phyloP scores from a whole-genome alignment of 64 coral and sea anemone genomes.

The Montipora cactus region DNA sequence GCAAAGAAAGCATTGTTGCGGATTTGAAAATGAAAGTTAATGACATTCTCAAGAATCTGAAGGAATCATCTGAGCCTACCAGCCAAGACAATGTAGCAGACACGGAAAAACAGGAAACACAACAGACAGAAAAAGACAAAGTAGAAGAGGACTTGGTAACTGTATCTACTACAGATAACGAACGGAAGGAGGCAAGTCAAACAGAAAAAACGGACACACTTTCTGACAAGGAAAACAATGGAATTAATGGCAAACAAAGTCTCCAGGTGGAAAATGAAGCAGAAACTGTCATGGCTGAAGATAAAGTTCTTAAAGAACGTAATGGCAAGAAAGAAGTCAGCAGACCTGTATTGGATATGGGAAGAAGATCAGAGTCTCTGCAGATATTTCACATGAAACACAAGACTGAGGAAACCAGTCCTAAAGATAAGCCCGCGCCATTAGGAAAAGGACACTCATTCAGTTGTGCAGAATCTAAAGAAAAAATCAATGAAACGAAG shows the following conservation, averaged over 20 bases:
- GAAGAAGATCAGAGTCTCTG: conserved; percentile 20
- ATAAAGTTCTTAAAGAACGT: conserved; percentile 3
- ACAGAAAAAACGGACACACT: neutral
- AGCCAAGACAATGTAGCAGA: neutral
- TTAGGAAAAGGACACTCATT: neutral
- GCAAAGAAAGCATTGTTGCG: conserved; percentile 2
- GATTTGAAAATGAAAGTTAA: conserved; percentile 46
- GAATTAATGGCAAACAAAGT: neutral
- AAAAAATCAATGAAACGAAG: neutral
- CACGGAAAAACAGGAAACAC: conserved; percentile 25
- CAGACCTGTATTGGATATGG: conserved; percentile 1
- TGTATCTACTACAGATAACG: neutral
- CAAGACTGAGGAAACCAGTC: neutral
- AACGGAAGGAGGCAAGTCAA: neutral
- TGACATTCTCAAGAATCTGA: neutral
- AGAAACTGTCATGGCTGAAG: neutral
- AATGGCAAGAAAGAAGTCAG: neutral
- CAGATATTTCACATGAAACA: neutral
- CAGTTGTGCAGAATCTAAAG: neutral
- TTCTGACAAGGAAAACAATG: neutral
- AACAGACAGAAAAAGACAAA: neutral
- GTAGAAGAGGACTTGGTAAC: conserved; percentile 12
- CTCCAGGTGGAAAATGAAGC: neutral
- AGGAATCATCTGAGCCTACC: neutral
- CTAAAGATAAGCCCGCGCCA: neutral